Evolutionary conservation across 2,888 invertebrate species (phyloP), one percentile per base, ranked within the genome.

Genomic region (Prosopocoilus inquinatus): DNA sequence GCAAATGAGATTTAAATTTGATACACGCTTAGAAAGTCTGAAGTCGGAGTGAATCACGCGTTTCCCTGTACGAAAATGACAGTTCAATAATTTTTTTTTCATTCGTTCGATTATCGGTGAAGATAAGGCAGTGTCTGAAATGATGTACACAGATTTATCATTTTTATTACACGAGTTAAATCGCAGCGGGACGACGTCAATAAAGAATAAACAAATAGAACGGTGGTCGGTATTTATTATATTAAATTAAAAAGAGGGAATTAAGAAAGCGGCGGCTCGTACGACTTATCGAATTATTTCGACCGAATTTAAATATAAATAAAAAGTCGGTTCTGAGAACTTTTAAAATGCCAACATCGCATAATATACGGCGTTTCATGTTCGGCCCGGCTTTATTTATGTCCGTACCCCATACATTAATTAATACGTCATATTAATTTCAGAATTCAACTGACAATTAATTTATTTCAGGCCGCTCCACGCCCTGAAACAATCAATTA

Each of bases 351-450:
- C 41, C 41, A 28, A 49, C 49, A 49, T 38, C 36, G 48, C 11
- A n/a, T n/a, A 28, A 44, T 44, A 44, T 44, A 44, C 16, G 32
- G 16, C 9, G 15, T 16, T 13, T 16, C 47, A 38, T 35, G 20
- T 49, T 16, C 45, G 34, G 34, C 49, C 49, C 46, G 48, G 48
- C 57, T 55, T 62, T 63, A 63, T 64, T 64, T 64, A 64, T 63
- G 61, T 28, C 52, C 52, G 55, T 51, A 54, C 51, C 49, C 59
- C 48, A 43, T 50, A 60, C 64, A 64, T 65, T 65, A 65, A 65
- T 65, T 65, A 65, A 60, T 52, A 60, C 50, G 64, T 63, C 63
- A 62, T 61, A 65, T 65, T 65, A 65, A 65, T 65, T 65, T 65
- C 64, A 64, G 58, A 63, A 62, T 54, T 55, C 57, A 60, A 60